These are phyloP conservation scores for Steinernema hermaphroditum DNA, from an alignment of 2,888 invertebrate genomes.

Conservation along the genomic window DNA sequence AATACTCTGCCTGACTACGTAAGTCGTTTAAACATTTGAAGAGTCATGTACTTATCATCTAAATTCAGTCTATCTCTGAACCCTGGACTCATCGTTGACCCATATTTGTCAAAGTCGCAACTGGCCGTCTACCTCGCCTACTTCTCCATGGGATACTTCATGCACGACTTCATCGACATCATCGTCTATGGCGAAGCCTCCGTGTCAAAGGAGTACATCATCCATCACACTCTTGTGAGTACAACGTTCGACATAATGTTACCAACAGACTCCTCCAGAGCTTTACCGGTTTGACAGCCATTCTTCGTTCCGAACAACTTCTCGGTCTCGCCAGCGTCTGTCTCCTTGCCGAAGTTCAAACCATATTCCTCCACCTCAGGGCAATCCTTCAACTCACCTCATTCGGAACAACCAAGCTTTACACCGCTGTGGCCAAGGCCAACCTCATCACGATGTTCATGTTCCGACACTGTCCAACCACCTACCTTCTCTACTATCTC, in stretches of 20 bases:
- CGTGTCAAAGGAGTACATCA: conserved; percentile 25
- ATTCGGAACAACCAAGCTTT: conserved; percentile 17
- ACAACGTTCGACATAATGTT: no score
- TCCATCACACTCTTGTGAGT: conserved; percentile 25
- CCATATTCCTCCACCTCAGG: conserved; percentile 28
- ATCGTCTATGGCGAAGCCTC: conserved; percentile 24
- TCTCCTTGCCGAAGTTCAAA: conserved; percentile 29
- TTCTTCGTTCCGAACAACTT: conserved; percentile 1
- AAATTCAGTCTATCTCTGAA: conserved; percentile 2
- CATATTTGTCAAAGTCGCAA: conserved; percentile 9
- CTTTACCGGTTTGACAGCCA: not conserved
- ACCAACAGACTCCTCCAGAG: not conserved
- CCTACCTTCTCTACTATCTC: conserved; percentile 20
- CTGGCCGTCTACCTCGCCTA: conserved; percentile 15
- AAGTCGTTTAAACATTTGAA: not conserved
- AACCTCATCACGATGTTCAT: conserved; percentile 21
- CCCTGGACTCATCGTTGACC: conserved; percentile 3
- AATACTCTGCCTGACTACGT: conserved; percentile 8
- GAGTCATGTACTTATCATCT: no score
- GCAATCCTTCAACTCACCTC: conserved; percentile 15
- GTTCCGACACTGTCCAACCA: conserved; percentile 21
- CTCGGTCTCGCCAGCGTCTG: conserved; percentile 19
- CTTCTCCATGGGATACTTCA: conserved; percentile 30
- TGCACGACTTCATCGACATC: conserved; percentile 24
- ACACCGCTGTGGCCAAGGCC: not conserved